Conservation (phyloP, 2,888 invertebrate species). For the Falcaria lacertinaria region DNA sequence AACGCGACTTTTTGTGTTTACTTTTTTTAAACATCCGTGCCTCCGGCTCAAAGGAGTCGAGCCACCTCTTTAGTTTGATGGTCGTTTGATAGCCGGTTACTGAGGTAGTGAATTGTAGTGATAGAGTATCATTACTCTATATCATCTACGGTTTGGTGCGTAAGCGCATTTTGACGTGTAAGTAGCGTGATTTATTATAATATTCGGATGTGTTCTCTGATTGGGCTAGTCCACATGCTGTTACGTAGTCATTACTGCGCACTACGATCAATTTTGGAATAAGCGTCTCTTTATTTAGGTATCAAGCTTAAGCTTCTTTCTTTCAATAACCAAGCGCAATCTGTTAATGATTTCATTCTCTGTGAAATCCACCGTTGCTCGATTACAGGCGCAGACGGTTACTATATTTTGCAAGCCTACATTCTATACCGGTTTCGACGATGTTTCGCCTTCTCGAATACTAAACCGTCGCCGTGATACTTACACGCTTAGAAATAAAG, state of each 20-base stretch:
- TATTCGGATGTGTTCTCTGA: conserved; percentile 34
- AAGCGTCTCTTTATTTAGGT: too few species aligned
- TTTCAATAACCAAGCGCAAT: too few species aligned
- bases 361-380: conserved; percentile 30
- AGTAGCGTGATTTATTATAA: conserved; percentile 63
- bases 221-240: conserved; percentile 34
- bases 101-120: conserved; percentile 28
- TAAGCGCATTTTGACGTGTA: conserved; percentile 62
- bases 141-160: conserved; percentile 57
- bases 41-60: conserved; percentile 56
- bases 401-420: conserved; percentile 66
- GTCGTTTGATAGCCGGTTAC: conserved; percentile 60
- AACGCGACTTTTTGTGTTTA: conserved; percentile 45
- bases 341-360: too few species aligned
- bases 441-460: conserved; percentile 45
- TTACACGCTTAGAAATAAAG: conserved; percentile 16
- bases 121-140: conserved; percentile 60
- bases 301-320: too few species aligned
- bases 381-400: conserved; percentile 24
- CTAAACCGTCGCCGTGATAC: conserved; percentile 24
- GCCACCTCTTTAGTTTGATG: conserved; percentile 55
- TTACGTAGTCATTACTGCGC: conserved; percentile 28
- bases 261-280: too few species aligned
- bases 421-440: conserved; percentile 63
- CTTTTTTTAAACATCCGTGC: conserved; percentile 61